Percentiles rank a stretch among this genome's conserved stretches.
These are phyloP conservation scores for Apocheima hispidaria DNA, from an alignment of 2,888 invertebrate genomes.

Conservation along the genomic window DNA sequence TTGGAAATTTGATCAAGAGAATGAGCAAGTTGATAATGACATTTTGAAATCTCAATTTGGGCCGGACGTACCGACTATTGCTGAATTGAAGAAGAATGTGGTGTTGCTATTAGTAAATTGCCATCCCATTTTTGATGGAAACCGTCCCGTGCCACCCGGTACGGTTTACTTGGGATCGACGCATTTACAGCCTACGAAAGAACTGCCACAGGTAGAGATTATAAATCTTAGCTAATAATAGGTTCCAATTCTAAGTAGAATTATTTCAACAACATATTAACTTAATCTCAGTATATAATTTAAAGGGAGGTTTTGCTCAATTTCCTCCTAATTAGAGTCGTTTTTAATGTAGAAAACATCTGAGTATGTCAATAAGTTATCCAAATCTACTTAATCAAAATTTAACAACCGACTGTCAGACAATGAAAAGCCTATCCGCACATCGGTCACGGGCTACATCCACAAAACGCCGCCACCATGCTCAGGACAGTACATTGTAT, in stretches of 20 bases:
- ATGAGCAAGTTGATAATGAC: conserved; percentile 41
- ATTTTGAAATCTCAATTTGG: conserved; percentile 50
- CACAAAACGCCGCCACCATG: too few relatives aligned
- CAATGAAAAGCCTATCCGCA: too few relatives aligned
- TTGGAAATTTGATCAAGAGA: conserved; percentile 19
- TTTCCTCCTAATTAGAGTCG: too few relatives aligned
- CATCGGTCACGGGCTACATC: too few relatives aligned
- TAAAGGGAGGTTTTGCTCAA: too few relatives aligned
- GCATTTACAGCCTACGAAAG: conserved; percentile 49
- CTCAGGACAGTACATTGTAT: too few relatives aligned
- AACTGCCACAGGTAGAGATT: conserved; percentile 52
- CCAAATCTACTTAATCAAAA: too few relatives aligned
- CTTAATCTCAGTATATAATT: too few relatives aligned
- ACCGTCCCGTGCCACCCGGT: conserved; percentile 57
- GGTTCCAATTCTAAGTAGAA: background rate
- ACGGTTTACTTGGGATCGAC: conserved; percentile 52
- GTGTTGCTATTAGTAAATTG: conserved; percentile 54
- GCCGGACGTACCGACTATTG: conserved; percentile 43
- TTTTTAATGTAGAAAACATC: too few relatives aligned
- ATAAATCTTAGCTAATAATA: background rate
- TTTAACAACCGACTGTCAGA: too few relatives aligned
- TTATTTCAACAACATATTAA: background rate
- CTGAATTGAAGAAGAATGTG: conserved; percentile 50
- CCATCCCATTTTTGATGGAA: conserved; percentile 50
- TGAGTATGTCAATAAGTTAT: too few relatives aligned